Evolutionary conservation across 2,113 vertebrate species (phyloP).

Genomic region (Anoplopoma fimbria): DNA sequence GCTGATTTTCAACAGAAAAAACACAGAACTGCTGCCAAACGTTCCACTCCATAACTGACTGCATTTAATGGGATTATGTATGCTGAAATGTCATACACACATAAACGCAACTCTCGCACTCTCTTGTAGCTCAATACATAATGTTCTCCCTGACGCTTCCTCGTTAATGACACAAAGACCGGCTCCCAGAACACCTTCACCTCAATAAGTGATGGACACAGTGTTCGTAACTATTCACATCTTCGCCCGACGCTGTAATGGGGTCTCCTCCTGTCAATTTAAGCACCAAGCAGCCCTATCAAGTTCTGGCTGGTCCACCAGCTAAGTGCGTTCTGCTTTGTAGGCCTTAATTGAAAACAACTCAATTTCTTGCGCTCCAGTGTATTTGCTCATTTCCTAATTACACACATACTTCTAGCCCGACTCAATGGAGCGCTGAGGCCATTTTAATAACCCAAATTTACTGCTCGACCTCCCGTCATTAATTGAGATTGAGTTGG

Average conservation of each 20-base stretch:
- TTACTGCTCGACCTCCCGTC: conserved; percentile 30
- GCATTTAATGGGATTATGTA: conserved; percentile 70
- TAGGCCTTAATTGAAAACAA: conserved; percentile 70
- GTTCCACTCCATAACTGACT: conserved; percentile 63
- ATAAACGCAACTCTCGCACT: conserved; percentile 36
- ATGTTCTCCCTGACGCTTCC: conserved; percentile 9
- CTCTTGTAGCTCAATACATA: conserved; percentile 1
- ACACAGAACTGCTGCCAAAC: conserved; percentile 66
- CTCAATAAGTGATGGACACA: conserved; percentile 25
- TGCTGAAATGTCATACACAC: conserved; percentile 64
- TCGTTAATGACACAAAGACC: conserved; percentile 27
- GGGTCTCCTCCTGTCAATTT: conserved; percentile 58
- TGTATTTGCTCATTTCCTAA: conserved; percentile 56
- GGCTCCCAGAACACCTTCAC: conserved; percentile 14
- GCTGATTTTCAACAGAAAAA: conserved; percentile 67
- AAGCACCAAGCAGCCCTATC: conserved; percentile 51
- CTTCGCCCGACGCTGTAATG: conserved; percentile 42
- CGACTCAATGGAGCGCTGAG: conserved; percentile 43
- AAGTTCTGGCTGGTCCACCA: conserved; percentile 37
- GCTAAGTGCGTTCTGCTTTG: conserved; percentile 53
- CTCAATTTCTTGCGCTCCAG: conserved; percentile 39
- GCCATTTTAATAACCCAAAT: conserved; percentile 69
- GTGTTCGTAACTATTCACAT: conserved; percentile 29
- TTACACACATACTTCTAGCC: conserved; percentile 54
- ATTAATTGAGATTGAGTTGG: conserved; percentile 59